Base-by-base conservation (phyloP, 2,888 invertebrate genomes). In the Platycheirus rosarum region DNA sequence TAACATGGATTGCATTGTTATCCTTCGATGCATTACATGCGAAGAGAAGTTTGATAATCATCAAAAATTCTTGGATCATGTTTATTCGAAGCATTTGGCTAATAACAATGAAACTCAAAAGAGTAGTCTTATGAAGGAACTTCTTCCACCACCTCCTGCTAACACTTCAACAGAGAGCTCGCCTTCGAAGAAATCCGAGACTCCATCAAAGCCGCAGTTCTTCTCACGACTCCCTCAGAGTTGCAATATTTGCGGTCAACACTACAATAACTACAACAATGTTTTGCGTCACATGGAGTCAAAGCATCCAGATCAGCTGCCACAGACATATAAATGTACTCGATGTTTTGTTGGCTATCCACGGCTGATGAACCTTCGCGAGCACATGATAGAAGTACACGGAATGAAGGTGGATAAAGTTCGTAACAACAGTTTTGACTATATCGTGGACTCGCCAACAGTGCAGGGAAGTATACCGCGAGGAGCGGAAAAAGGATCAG, bases 241-340 rank as follows among this genome's bases (percentile, higher is more conserved):
- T 18, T 91, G 91, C 60, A 89, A 89, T 11, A 90, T 91, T 63
- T 91, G 91, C 71, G 89, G 90, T 0, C 89, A 90, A 66, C 90
- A 90, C 74, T 91, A 91, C 77, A 91, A 91, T 63, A 91, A 90
- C 84, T 91, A 91, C 63, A 90, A 91, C 84, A 91, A 91, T 82
- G 91, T 91, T 18, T 84, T 91, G 55, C 88, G 91, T 0, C 91
- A 91, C 75, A 91, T 91, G 91, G 91, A 91, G 84, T 89, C 90
- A 1, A 91, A 91, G 78, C 91, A 91, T 87, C 91, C 91, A 0
- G 90, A 90, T 76, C 90, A 91, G 78, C 84, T 91, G 78, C 91
- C 91, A 8, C 88, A 90, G 69, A 90, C 90, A 0, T 91, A 91
- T 85, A 89, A 89, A 71, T 91, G 91, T 70, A 89, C 90, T 0